Percentiles rank a stretch among this genome's conserved stretches.
Evolutionary conservation across 2,113 vertebrate genomes (phyloP).

Genomic region (Ptychochromis oligacanthus): DNA sequence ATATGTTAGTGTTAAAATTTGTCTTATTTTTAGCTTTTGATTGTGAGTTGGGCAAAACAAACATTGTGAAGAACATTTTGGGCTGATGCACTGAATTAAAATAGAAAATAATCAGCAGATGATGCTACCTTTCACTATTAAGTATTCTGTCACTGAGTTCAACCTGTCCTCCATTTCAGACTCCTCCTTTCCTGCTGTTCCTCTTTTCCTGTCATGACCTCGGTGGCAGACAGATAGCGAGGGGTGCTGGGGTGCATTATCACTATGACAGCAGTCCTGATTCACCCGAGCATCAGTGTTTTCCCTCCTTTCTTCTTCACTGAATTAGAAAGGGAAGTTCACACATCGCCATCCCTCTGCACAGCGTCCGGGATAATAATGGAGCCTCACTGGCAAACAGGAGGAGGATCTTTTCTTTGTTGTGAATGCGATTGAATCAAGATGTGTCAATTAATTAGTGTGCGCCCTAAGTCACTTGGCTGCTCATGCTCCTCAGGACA

Average conservation of each 20-base stretch:
- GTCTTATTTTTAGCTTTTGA: no score
- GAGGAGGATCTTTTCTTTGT: background rate
- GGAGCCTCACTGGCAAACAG: background rate
- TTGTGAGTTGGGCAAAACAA: no score
- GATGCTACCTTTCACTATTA: background rate
- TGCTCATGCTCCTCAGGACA: background rate
- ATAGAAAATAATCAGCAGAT: no score
- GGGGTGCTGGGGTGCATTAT: background rate
- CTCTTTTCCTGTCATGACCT: background rate
- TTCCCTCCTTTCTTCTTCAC: background rate
- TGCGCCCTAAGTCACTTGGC: background rate
- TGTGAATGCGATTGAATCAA: conserved; percentile 2
- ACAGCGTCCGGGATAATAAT: background rate
- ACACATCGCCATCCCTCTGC: background rate
- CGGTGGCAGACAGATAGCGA: background rate
- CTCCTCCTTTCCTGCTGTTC: no score
- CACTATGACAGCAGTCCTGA: conserved; percentile 39
- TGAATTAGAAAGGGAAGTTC: no score
- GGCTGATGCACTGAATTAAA: no score
- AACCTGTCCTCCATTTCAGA: background rate
- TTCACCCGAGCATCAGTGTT: conserved; percentile 21
- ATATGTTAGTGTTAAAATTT: no score
- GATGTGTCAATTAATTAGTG: conserved; percentile 34
- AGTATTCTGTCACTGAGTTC: background rate
- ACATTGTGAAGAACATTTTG: no score